Base-by-base conservation (phyloP, 1,140 invertebrate genomes). In the Zaprionus capensis region DNA sequence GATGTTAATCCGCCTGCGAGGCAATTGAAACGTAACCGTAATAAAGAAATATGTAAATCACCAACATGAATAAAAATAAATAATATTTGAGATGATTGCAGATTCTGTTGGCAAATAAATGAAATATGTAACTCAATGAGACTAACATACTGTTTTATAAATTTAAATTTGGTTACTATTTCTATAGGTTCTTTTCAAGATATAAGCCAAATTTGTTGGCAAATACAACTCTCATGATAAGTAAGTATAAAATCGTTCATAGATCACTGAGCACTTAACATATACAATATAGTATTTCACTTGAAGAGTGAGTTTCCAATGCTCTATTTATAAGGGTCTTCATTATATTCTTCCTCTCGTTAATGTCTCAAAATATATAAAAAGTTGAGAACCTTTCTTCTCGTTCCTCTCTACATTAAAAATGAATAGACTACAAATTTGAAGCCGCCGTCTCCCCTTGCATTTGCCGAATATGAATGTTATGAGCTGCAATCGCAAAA, bases 401-500 rank as follows among this genome's bases (percentile, higher is more conserved):
- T 11, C 3, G 11, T 51, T 14, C 4, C 46, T 3, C 9, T 12
- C 2, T 1, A 22, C 20, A 51, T 51, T 24, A 51, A 51, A 51
- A 51, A 51, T 51, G 22, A 51, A 51, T 51, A 24, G 1, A n/a
- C 46, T 51, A 4, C 4, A 24, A 51, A 51, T 24, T 51, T 24
- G 11, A 14, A 24, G 0, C 12, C 46, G 46, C 4, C 20, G 5
- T 17, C 9, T 2, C 4, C 46, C 20, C 6, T 6, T 2, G 15
- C 31, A 31, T 34, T 34, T 34, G 4, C 38, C 20, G 20, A 51
- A 51, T 24, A 51, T 51, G 46, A 51, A 51, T 22, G 20, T 51
- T 51, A 51, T 51, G 20, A 24, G 20, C 46, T 51, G 46, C n/a
- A 51, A 51, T 51, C 46, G 46, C 17, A 12, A 46, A 38, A 31